Base-by-base conservation (phyloP, 2,888 invertebrate species). In the Aproaerema taeniolella region DNA sequence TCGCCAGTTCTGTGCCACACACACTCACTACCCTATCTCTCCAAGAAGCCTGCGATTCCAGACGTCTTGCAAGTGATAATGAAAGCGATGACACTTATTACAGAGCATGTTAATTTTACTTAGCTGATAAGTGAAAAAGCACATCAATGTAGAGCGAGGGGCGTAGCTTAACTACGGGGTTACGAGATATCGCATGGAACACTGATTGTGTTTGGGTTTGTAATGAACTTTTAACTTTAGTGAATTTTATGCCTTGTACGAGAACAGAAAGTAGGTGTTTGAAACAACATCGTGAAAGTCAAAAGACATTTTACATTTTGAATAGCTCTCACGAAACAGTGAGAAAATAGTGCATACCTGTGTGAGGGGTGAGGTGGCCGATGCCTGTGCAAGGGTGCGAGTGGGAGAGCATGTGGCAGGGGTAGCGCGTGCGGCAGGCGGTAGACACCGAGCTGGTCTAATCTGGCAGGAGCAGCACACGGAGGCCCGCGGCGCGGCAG, bases 361-460 rank as follows among this genome's bases (percentile, higher is more conserved):
- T 55, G 46, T 37, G 50, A 45, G 13, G 50, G 50, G 46, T 63
- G 72, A 4, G 70, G 61, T 6, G 69, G 69, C 36, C 81, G 68
- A 39, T 89, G 88, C 40, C 89, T 61, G 52, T 61, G 89, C 65
- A 59, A 86, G 2, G 61, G 88, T 55, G 67, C 86, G 51, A 50
- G 85, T 68, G 64, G 88, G 62, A 47, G 81, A 50, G 64, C 85
- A 78, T 62, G 88, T 46, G 71, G 87, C 52, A 59, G 59, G 36
- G 66, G 80, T 65, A 72, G 79, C 52, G 64, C 88, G 47, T 79
- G 80, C 17, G 91, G 91, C 31, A 91, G 88, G 8, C 90, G 88
- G 67, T 91, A 92, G 10, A 92, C 88, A 30, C 91, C 92, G 35
- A 91, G 88, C 49, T 91, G 91, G 60, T 92, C 91, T 55, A 92